Percentiles rank a stretch among this genome's conserved stretches.
These are phyloP conservation scores for Synodontis membranacea DNA, from an alignment of 2,113 vertebrate species.

Conservation along the genomic window DNA sequence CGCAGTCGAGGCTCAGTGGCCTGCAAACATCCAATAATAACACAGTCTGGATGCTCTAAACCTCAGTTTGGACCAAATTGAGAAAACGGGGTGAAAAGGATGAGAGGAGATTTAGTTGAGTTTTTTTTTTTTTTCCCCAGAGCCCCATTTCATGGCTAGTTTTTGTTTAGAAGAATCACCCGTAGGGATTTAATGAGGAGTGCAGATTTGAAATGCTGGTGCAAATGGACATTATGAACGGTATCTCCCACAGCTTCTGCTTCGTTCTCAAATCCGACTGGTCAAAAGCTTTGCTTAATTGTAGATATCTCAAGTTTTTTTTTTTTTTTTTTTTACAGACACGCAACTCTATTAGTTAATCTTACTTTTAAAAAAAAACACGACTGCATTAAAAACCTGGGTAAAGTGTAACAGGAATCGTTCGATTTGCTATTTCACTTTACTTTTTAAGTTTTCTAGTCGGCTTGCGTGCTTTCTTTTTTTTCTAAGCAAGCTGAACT, in stretches of 20 bases:
- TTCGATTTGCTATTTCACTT: too few species aligned
- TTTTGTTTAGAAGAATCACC: background rate
- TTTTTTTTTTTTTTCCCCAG: too few species aligned
- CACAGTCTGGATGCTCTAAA: background rate
- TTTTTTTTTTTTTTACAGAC: too few species aligned
- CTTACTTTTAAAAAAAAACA: too few species aligned
- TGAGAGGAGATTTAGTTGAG: background rate
- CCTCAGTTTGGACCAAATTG: background rate
- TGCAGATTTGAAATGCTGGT: background rate
- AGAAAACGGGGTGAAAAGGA: background rate
- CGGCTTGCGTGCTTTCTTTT: too few species aligned
- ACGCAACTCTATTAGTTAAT: too few species aligned
- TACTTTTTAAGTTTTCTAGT: too few species aligned
- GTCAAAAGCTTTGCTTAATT: background rate
- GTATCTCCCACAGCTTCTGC: background rate
- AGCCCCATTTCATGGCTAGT: background rate
- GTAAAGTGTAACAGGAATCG: too few species aligned
- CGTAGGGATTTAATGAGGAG: background rate
- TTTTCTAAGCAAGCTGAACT: too few species aligned
- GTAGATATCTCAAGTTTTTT: background rate
- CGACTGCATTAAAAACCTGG: too few species aligned
- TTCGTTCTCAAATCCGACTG: background rate
- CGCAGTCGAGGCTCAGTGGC: constrained; percentile 27
- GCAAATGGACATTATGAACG: background rate
- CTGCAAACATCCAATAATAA: constrained; percentile 15